Conservation (phyloP, 2,888 invertebrate genomes). For the Altica lythri region DNA sequence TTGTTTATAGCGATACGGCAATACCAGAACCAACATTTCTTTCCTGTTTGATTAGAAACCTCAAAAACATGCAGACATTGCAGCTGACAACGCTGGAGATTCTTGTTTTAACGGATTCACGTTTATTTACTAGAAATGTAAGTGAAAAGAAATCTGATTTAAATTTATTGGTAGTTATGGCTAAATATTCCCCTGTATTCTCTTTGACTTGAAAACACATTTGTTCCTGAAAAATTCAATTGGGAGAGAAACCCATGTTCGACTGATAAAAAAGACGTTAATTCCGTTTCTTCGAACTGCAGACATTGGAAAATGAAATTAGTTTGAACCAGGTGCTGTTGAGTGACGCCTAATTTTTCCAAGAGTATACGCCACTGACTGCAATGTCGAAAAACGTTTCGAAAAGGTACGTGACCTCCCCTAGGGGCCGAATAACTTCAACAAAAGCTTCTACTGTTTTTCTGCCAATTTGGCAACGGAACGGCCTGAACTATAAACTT, state of each 20-base stretch:
- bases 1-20: no score
- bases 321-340: slow-evolving; percentile 18
- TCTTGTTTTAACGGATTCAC: no score
- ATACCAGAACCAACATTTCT: no score
- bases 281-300: slow-evolving; percentile 15
- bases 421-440: slow-evolving; percentile 20
- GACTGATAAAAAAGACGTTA: slow-evolving; percentile 8
- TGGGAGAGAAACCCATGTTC: no score
- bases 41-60: no score
- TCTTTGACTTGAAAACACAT: no score
- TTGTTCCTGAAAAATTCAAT: background rate
- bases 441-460: slow-evolving; percentile 23
- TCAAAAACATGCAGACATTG: no score
- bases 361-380: slow-evolving; percentile 26
- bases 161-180: no score
- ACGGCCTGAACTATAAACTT: slow-evolving; percentile 4
- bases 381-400: slow-evolving; percentile 25
- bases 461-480: slow-evolving; percentile 24
- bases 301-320: slow-evolving; percentile 26
- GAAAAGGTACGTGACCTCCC: slow-evolving; percentile 24
- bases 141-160: no score
- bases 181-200: no score
- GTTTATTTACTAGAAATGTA: no score
- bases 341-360: slow-evolving; percentile 21
- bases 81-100: no score